Conservation (phyloP, 2,113 vertebrate species). For the Cynopterus brachyotis region DNA sequence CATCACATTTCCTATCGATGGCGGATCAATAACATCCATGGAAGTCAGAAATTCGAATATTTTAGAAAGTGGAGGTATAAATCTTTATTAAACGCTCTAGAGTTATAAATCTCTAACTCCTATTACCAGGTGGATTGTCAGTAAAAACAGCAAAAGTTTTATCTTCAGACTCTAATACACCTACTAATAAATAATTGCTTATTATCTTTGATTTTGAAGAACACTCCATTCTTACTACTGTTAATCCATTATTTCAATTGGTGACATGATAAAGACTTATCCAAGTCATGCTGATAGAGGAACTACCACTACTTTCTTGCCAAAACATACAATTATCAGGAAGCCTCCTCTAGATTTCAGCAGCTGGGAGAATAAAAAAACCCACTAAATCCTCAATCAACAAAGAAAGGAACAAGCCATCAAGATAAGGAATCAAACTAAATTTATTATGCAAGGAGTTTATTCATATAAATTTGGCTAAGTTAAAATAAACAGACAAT, state of each 20-base stretch:
- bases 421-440: slow-evolving; percentile 29
- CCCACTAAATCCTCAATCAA: background rate
- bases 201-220: background rate
- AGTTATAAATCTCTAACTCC: slow-evolving; percentile 15
- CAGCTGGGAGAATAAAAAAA: slow-evolving; percentile 38
- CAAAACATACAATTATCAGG: slow-evolving; percentile 26
- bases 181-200: background rate
- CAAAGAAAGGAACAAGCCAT: background rate
- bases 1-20: too few relatives aligned
- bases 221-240: background rate
- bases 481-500: background rate
- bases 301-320: background rate
- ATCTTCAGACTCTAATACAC: background rate
- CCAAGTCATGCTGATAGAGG: background rate
- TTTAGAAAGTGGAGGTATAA: slow-evolving; percentile 18
- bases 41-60: background rate
- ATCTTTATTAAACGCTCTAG: background rate
- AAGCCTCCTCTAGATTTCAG: slow-evolving; percentile 30
- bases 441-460: background rate
- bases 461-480: background rate
- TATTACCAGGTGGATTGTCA: background rate
- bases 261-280: background rate
- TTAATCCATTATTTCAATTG: background rate
- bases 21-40: too few relatives aligned
- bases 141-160: background rate